These are phyloP conservation scores for Dendrocincla fuliginosa DNA, from an alignment of 2,797 vertebrate species.

Conservation along the genomic window DNA sequence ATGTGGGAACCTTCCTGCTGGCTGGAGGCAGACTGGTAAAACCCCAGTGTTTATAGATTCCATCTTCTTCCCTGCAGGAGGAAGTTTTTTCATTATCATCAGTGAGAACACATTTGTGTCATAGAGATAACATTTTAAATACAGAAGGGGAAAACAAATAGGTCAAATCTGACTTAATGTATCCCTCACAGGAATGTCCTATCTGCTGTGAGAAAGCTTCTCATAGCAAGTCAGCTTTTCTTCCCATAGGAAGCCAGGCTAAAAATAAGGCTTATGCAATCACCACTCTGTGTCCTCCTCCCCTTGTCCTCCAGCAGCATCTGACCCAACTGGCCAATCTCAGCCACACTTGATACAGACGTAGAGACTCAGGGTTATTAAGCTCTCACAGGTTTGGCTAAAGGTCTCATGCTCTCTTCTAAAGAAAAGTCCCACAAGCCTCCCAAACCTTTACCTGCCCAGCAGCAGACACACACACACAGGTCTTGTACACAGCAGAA, in stretches of 20 bases:
- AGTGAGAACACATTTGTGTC: neutral
- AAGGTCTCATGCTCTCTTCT: neutral
- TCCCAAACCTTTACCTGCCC: neutral
- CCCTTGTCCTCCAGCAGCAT: conserved; percentile 5
- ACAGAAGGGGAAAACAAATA: neutral
- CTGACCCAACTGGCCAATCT: conserved; percentile 33
- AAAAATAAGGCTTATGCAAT: conserved; percentile 70
- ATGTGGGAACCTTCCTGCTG: neutral
- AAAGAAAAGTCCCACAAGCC: conserved; percentile 11
- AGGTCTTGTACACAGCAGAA: accelerated
- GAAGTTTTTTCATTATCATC: neutral
- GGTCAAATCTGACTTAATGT: neutral
- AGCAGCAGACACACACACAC: neutral
- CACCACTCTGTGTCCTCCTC: neutral
- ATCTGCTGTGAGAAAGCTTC: neutral
- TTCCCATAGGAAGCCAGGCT: conserved; percentile 37
- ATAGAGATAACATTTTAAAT: neutral
- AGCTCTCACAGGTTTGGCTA: neutral
- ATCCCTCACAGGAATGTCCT: neutral
- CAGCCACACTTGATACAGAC: conserved; percentile 28
- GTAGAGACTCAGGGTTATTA: neutral
- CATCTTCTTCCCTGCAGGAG: neutral
- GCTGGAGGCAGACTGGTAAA: neutral
- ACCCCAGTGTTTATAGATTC: neutral
- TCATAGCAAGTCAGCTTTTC: neutral